Evolutionary conservation across 1,140 invertebrate species (phyloP).

Genomic region (Caenorhabditis brenneri): DNA sequence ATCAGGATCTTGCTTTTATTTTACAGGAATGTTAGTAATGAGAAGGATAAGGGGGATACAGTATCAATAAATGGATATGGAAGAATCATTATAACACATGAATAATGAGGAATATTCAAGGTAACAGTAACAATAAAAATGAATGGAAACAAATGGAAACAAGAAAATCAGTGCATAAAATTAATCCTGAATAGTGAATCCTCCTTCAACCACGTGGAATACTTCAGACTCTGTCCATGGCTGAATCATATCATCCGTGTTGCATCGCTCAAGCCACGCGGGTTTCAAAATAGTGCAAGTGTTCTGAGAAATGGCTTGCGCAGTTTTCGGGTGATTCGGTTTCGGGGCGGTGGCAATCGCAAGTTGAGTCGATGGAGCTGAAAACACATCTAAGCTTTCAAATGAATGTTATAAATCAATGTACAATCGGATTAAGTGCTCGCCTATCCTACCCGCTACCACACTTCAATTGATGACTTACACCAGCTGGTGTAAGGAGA

Average conservation of each 20-base stretch:
- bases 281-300: background rate
- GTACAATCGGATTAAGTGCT: background rate
- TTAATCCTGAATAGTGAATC: conserved; percentile 2
- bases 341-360: background rate
- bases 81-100: no score
- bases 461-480: conserved; percentile 19
- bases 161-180: no score
- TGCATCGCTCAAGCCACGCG: background rate
- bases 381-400: background rate
- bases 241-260: background rate
- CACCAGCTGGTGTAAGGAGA: no score
- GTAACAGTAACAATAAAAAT: no score
- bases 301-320: background rate
- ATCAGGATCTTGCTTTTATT: no score
- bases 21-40: no score
- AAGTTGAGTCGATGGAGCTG: background rate
- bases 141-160: no score
- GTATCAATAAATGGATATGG: no score
- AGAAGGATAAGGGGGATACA: no score
- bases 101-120: no score
- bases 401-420: background rate
- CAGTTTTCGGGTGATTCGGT: background rate
- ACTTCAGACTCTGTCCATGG: background rate
- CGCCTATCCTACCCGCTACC: background rate
- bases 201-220: background rate